A percentile compares a stretch with the other conserved stretches of the same genome.
phyloP scores from a whole-genome alignment of 2,888 invertebrate species.

The Drosophila bunnanda region DNA sequence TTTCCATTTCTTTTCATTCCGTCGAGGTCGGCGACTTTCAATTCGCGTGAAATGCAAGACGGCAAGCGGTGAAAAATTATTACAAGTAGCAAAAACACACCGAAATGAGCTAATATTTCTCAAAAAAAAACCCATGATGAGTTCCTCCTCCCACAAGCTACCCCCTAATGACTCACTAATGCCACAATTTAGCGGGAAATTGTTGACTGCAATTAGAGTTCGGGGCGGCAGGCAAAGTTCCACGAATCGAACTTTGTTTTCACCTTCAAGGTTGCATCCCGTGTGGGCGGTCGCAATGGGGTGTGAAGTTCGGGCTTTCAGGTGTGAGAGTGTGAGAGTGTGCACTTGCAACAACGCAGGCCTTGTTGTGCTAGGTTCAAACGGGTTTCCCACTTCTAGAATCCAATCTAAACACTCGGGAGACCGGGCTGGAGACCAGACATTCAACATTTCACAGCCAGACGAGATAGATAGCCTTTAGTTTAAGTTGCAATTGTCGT shows the following conservation, averaged over 20 bases:
- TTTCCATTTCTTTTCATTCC: constrained; percentile 2
- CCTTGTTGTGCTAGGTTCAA: constrained; percentile 30
- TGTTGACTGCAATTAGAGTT: constrained; percentile 61
- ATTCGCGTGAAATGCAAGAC: constrained; percentile 57
- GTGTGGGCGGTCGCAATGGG: constrained; percentile 13
- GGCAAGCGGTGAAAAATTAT: constrained; percentile 15
- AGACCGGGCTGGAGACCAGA: constrained; percentile 23
- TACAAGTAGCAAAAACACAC: constrained; percentile 15
- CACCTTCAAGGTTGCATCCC: constrained; percentile 29
- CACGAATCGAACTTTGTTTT: constrained; percentile 39
- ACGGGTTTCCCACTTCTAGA: constrained; percentile 29
- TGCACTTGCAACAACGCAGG: constrained; percentile 10
- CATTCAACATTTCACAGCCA: constrained; percentile 39
- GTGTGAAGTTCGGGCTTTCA: constrained; percentile 29
- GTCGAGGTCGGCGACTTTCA: constrained; percentile 59
- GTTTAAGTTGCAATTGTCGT: constrained; percentile 49
- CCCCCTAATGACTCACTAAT: constrained; percentile 58
- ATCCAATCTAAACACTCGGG: constrained; percentile 15
- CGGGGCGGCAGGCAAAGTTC: constrained; percentile 35
- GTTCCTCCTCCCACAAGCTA: constrained; percentile 13
- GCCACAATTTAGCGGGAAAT: constrained; percentile 60
- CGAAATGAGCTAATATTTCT: constrained; percentile 32
- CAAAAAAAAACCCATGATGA: constrained; percentile 21
- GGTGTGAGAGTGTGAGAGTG: constrained; percentile 7
- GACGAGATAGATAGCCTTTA: constrained; percentile 50